These are phyloP conservation scores for Cynopterus brachyotis DNA, from an alignment of 2,113 vertebrate genomes.

Conservation along the genomic window DNA sequence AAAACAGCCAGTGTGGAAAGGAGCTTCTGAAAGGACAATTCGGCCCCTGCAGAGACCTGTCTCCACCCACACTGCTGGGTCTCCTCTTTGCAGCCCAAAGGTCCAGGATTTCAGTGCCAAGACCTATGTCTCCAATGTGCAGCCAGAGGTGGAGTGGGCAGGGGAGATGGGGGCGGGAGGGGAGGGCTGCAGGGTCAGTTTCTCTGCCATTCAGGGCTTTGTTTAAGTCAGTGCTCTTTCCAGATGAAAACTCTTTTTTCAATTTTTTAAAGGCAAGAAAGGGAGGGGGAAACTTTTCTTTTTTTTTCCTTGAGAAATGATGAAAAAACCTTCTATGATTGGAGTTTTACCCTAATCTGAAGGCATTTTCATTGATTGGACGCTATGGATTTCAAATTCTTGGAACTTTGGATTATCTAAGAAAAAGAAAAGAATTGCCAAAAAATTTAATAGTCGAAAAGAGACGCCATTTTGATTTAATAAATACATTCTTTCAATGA, in stretches of 20 bases:
- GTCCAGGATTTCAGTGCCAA: background rate
- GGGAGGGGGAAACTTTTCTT: conserved; percentile 51
- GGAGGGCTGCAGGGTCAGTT: background rate
- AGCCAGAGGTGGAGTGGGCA: no score
- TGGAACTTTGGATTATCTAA: background rate
- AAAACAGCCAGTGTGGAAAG: background rate
- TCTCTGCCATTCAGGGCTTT: background rate
- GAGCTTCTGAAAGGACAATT: background rate
- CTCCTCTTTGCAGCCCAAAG: no score
- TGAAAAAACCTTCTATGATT: background rate
- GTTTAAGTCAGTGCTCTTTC: conserved; percentile 66
- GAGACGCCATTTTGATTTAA: conserved; percentile 41
- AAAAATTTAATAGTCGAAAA: background rate
- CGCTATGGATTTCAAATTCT: background rate
- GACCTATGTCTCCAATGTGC: background rate
- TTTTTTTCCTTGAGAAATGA: background rate
- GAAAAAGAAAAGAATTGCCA: background rate
- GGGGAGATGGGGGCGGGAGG: no score
- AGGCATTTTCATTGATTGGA: background rate
- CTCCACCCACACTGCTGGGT: background rate
- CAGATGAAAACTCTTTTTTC: conserved; percentile 53
- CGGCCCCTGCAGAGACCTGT: background rate
- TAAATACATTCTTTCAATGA: conserved; percentile 59
- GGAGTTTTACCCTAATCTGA: background rate
- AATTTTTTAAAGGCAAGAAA: conserved; percentile 63